Base-by-base conservation (phyloP, 1,140 invertebrate species). In the Drosophila quadrilineata region DNA sequence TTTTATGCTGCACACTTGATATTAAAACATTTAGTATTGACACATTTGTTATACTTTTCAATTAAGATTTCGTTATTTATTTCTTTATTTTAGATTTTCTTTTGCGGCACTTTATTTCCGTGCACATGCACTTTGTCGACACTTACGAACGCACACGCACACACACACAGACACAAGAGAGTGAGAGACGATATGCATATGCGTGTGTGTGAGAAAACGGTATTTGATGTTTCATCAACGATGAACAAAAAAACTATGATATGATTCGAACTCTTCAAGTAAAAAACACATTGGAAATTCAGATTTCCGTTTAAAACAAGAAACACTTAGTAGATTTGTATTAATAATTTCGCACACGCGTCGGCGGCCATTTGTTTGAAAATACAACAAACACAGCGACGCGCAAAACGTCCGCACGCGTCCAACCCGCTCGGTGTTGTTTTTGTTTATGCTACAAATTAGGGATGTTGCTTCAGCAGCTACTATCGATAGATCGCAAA, bases 41-140 rank as follows among this genome's bases (percentile, higher is more conserved):
- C 16, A 19, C 10, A 43, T 65, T 43, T 65, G 14, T 57, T 28
- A 22, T 31, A 22, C 41, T 38, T 6, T 1, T 46, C 17, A 10
- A 12, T 57, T 67, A 21, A 26, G 10, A 10, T 43, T 43, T 21
- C 16, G 36, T 22, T 50, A 17, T 17, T 10, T 9, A 57, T 64
- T 36, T 36, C 26, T 29, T 38, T 45, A 31, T n/a, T 21, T 54
- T 53, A 19, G 4, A 16, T 22, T 21, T 6, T 40, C 35, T 54
- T 24, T 48, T 67, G 57, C 58, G 64, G 57, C 57, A 53, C 52
- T 59, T 58, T 52, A 62, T 72, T 68, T 58, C 36, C 53, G 49
- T 68, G 65, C 68, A 72, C 62, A 72, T 77, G 69, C 74, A 73
- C 73, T 76, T 71, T 57, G 35, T 28, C 52, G 60, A 76, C 67